A percentile compares a stretch with the other conserved stretches of the same genome.
Conservation (phyloP, 2,797 vertebrate species). For the Botia almorhae region DNA sequence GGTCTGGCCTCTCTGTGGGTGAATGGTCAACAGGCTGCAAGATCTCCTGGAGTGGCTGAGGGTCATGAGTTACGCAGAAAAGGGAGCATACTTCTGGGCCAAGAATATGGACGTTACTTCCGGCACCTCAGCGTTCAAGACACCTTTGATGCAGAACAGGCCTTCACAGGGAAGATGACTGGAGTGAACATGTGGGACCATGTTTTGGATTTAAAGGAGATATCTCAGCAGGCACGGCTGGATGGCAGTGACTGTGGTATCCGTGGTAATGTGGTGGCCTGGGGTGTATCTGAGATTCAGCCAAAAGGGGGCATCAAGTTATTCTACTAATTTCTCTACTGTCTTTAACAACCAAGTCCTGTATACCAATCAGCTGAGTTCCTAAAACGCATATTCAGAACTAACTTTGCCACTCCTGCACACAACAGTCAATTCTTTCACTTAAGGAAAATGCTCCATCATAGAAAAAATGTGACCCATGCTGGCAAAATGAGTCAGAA, state of each 20-base stretch:
- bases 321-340: conserved; percentile 72
- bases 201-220: conserved; percentile 80
- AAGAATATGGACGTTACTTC: conserved; percentile 75
- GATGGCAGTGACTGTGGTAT: conserved; percentile 75
- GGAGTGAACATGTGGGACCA: conserved; percentile 94
- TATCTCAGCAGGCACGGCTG: conserved; percentile 70
- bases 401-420: conserved; percentile 35
- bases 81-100: conserved; percentile 89
- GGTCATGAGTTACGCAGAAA: conserved; percentile 79
- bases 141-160: conserved; percentile 82
- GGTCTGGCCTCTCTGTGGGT: conserved; percentile 84
- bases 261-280: conserved; percentile 88
- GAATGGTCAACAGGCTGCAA: conserved; percentile 73
- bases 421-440: conserved; percentile 18
- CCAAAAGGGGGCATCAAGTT: conserved; percentile 89
- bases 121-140: conserved; percentile 64
- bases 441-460: conserved; percentile 26
- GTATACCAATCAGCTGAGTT: not conserved
- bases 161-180: conserved; percentile 90
- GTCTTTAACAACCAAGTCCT: not conserved
- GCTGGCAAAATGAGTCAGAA: too few relatives aligned
- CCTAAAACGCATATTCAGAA: conserved; percentile 33
- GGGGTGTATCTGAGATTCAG: conserved; percentile 91
- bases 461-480: conserved; percentile 19
- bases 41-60: conserved; percentile 70